Evolutionary conservation across 2,888 invertebrate species (phyloP), one percentile per base, ranked within the genome.

Genomic region (Dolichomitus sp.): DNA sequence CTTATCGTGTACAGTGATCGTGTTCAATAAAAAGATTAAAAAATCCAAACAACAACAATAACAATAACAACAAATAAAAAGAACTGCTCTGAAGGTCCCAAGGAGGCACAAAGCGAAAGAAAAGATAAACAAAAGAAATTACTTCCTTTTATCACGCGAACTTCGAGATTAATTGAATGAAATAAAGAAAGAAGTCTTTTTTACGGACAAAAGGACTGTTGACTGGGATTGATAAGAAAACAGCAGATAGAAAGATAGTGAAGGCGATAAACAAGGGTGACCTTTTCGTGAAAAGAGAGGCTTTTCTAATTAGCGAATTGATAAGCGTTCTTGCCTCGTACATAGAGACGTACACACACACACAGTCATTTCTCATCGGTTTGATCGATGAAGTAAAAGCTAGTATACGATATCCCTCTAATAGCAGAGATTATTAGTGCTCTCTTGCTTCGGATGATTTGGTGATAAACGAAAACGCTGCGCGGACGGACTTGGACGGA

Each of bases 391-490:
- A 72, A 61, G 76, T 33, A 50, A 37, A n/a, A 72, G 52, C 59
- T 66, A 30, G 52, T 68, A 45, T 37, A 37, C 33, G 76, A 80
- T 80, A 63, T 54, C 61, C 52, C 75, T 69, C 73, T 68, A 73
- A 80, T 73, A 83, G 69, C 80, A 37, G 48, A 70, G 78, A 76
- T 73, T 83, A 80, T 73, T 77, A 72, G 76, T 57, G 4, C 33
- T 33, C 33, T 59, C 75, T 61, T 48, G 37, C 11, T 40, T 61
- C 57, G 83, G 80, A 77, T 83, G 77, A 80, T 83, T 82, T 77
- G 68, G 83, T 76, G 72, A 76, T 76, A 76, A 79, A 73, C 72
- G 76, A 69, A 83, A 69, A 45, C 72, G 66, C 37, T 68, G 68
- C 50, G 61, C 79, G 40, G 50, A 50, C 61, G 48, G 48, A 57